Conservation (phyloP, 2,888 invertebrate genomes). For the Thecophora atra region DNA sequence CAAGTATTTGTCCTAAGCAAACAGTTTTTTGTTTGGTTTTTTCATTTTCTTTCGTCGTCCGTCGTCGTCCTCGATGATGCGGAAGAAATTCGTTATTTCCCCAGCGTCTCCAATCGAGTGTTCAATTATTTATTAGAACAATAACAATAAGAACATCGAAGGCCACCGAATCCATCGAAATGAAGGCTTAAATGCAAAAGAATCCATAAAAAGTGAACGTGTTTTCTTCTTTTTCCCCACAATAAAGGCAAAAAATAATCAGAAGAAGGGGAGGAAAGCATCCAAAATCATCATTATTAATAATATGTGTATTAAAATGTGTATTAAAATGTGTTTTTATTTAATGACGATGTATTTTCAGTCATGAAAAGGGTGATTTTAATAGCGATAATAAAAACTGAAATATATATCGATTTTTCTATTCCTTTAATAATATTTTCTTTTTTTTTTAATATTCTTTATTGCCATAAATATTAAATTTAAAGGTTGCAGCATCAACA, state of each 20-base stretch:
- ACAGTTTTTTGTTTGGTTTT: neutral
- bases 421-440: too few species aligned
- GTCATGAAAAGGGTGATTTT: too few species aligned
- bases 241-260: neutral
- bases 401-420: too few species aligned
- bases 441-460: too few species aligned
- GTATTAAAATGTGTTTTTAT: neutral
- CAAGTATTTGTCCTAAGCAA: neutral
- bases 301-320: neutral
- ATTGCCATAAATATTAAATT: too few species aligned
- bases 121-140: slow-evolving; percentile 1
- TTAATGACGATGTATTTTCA: neutral
- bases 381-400: too few species aligned
- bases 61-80: neutral
- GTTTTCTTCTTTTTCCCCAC: neutral
- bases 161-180: neutral
- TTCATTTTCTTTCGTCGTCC: neutral
- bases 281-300: neutral
- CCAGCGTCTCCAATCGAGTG: neutral
- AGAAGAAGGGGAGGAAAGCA: neutral
- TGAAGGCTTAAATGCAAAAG: neutral
- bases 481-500: too few species aligned
- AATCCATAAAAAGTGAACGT: neutral
- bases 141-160: neutral
- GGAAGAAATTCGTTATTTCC: slow-evolving; percentile 18